Conservation (phyloP, 2,888 invertebrate species). For the Chymomyza caudatula region DNA sequence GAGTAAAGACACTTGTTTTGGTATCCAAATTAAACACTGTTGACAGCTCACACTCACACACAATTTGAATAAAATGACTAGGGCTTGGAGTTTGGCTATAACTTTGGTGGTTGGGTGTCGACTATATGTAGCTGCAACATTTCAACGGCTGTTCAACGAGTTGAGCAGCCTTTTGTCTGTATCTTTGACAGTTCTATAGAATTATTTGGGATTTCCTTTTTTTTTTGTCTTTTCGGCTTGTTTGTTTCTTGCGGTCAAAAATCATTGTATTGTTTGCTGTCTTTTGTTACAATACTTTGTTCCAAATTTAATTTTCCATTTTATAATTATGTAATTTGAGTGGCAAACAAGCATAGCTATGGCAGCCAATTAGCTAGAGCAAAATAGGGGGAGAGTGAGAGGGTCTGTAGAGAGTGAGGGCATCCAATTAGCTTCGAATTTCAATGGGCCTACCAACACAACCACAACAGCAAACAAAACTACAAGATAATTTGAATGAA, state of each 20-base stretch:
- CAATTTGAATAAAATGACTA: constrained; percentile 54
- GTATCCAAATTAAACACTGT: constrained; percentile 67
- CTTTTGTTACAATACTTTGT: neutral
- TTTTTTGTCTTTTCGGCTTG: constrained; percentile 4
- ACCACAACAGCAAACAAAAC: constrained; percentile 26
- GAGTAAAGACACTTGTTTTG: constrained; percentile 28
- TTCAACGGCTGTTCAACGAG: constrained; percentile 37
- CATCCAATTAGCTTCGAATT: constrained; percentile 43
- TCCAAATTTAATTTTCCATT: constrained; percentile 31
- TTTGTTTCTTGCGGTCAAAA: constrained; percentile 42
- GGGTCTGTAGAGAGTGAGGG: neutral
- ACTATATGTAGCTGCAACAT: constrained; percentile 42
- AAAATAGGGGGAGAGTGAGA: neutral
- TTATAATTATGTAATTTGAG: constrained; percentile 67
- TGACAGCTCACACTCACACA: constrained; percentile 69
- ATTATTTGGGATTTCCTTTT: constrained; percentile 18
- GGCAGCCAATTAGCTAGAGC: constrained; percentile 45
- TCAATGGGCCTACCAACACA: constrained; percentile 34
- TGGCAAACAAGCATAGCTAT: constrained; percentile 45
- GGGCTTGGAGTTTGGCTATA: neutral
- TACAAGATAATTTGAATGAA: constrained; percentile 48
- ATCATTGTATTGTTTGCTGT: constrained; percentile 30
- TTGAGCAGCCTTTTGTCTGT: constrained; percentile 42
- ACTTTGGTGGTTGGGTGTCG: neutral
- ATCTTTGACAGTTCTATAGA: constrained; percentile 65